phyloP scores from a whole-genome alignment of 2,888 invertebrate genomes.

The Lissonota sp. region DNA sequence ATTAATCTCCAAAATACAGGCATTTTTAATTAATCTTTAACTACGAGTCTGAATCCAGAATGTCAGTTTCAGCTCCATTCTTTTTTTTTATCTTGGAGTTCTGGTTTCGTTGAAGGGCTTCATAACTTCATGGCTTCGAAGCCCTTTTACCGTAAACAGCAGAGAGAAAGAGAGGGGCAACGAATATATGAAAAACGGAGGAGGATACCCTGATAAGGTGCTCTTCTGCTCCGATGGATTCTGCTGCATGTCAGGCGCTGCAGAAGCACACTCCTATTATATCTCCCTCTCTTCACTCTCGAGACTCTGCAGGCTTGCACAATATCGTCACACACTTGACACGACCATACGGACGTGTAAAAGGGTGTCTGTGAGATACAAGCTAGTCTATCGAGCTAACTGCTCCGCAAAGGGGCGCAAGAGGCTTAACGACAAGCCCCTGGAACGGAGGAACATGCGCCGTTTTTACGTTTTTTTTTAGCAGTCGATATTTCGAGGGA shows the following conservation, averaged over 20 bases:
- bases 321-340: conserved; percentile 65
- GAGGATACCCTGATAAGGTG: conserved; percentile 62
- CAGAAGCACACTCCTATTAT: conserved; percentile 20
- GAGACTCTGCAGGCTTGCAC: conserved; percentile 65
- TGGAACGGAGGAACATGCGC: too few relatives aligned
- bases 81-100: conserved; percentile 8
- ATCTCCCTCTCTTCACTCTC: conserved; percentile 53
- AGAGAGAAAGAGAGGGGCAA: conserved; percentile 6
- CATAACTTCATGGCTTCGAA: conserved; percentile 14
- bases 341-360: conserved; percentile 45
- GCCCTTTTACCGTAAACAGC: conserved; percentile 18
- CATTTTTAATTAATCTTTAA: too few relatives aligned
- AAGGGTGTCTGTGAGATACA: conserved; percentile 29
- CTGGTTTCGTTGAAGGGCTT: conserved; percentile 22
- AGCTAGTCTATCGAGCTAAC: not conserved
- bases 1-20: too few relatives aligned
- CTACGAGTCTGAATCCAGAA: too few relatives aligned
- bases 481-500: not conserved
- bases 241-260: conserved; percentile 35
- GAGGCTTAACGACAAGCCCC: too few relatives aligned
- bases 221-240: conserved; percentile 59
- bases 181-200: conserved; percentile 7
- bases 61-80: not conserved
- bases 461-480: too few relatives aligned
- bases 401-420: not conserved